Base-by-base conservation (phyloP, 2,888 invertebrate species). In the Volucella inanis region DNA sequence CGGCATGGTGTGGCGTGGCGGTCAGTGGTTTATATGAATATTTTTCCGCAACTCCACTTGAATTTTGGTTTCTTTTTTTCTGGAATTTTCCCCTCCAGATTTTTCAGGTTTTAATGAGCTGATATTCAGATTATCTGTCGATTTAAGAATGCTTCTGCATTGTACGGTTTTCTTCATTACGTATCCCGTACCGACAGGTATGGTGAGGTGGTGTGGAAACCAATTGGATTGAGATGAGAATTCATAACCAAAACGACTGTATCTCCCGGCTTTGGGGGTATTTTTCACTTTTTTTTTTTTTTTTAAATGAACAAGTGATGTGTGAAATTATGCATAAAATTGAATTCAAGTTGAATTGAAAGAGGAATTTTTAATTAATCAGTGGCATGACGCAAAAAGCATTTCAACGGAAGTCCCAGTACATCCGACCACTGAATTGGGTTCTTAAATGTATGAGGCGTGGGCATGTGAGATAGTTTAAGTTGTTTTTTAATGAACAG, bases 261-360 rank as follows among this genome's bases (percentile, higher is more conserved):
- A 64, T 54, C 22, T 39, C 49, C 64, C 47, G 22, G 31, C 31
- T 22, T 31, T 6, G 31, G 10, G 62, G 52, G 52, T 61, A 62
- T 61, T 52, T 72, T 31, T 31, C 6, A 0, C 1, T 31, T 31
- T 31, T 31, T 22, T 31, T 31, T 31, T 31, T 31, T 52, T 14
- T 65, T 75, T 75, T 67, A 57, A 76, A 59, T 59, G 59, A 67
- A 15, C 75, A 67, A 59, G 57, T 59, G 67, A 59, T 76, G 75
- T 67, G 67, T 67, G 75, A 76, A 76, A 76, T 76, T 76, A 76
- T 76, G 59, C 47, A 59, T 38, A 76, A 76, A 67, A 74, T 52
- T 64, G 54, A 55, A 64, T 74, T 74, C 50, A 52, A 52, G 43
- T 52, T 50, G 71, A 31, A 61, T 6, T 31, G 31, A 31, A 31